These are phyloP conservation scores for Leguminivora glycinivorella DNA, from an alignment of 1,140 invertebrate genomes.

Conservation along the genomic window DNA sequence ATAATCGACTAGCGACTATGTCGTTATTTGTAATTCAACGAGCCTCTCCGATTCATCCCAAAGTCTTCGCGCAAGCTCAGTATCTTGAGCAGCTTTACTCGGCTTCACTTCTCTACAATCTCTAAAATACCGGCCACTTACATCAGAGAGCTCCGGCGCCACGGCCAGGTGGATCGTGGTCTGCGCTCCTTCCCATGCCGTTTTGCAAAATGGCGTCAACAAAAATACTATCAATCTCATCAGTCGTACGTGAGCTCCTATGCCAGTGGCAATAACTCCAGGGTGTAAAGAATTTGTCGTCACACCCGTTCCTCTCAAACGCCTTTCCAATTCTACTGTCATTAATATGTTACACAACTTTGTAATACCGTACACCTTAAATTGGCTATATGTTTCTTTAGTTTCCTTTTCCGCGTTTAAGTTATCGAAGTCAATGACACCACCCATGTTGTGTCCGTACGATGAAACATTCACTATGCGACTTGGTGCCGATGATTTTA, in stretches of 20 bases:
- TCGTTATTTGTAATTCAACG: constrained; percentile 40
- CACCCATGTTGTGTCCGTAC: constrained; percentile 83
- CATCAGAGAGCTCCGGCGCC: constrained; percentile 64
- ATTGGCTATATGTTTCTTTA: constrained; percentile 73
- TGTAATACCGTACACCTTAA: constrained; percentile 85
- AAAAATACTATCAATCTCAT: constrained; percentile 58
- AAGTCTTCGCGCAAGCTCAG: constrained; percentile 43
- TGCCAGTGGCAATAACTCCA: constrained; percentile 82
- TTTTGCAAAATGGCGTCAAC: constrained; percentile 47
- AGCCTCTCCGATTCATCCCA: constrained; percentile 53
- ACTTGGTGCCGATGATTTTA: constrained; percentile 87
- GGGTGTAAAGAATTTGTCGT: constrained; percentile 91
- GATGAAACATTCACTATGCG: constrained; percentile 93
- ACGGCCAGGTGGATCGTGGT: constrained; percentile 77
- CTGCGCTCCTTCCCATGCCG: constrained; percentile 72
- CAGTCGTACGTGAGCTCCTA: constrained; percentile 16
- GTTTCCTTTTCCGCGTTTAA: constrained; percentile 81
- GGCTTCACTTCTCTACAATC: constrained; percentile 63
- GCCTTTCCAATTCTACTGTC: constrained; percentile 86
- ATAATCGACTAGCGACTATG: neutral
- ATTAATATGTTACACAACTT: constrained; percentile 93
- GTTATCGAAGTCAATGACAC: constrained; percentile 86
- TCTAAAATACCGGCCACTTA: constrained; percentile 76
- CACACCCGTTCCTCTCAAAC: constrained; percentile 85
- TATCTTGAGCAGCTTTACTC: constrained; percentile 41